These are phyloP conservation scores for Cinara cedri DNA, from an alignment of 2,888 invertebrate species.

Conservation along the genomic window DNA sequence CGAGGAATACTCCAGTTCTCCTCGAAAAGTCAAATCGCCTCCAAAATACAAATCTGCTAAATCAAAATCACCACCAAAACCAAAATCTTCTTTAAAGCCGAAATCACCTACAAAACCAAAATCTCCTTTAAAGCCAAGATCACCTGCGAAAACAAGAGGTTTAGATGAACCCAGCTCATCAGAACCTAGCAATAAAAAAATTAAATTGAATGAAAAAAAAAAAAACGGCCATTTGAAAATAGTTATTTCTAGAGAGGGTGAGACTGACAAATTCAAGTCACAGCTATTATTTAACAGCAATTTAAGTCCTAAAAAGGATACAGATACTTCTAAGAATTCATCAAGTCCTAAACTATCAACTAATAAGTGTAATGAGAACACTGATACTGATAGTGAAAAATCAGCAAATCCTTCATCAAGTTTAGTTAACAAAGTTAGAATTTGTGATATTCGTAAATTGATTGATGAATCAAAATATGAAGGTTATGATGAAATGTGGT, in stretches of 20 bases:
- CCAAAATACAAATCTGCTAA: no score
- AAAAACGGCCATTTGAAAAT: slow-evolving; percentile 23
- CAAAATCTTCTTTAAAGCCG: no score
- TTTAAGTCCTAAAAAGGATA: background rate
- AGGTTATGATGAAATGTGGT: background rate
- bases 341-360: no score
- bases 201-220: background rate
- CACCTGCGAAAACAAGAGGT: no score
- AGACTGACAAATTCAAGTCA: slow-evolving; percentile 40
- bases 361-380: no score
- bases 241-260: slow-evolving; percentile 39
- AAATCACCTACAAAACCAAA: no score
- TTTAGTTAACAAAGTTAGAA: background rate
- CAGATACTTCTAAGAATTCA: background rate
- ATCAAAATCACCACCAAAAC: no score
- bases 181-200: background rate
- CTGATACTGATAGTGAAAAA: background rate
- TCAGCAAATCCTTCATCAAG: background rate
- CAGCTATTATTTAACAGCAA: slow-evolving; percentile 18
- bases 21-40: no score
- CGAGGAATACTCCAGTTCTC: background rate
- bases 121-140: no score
- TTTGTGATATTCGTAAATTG: background rate
- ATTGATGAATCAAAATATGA: background rate
- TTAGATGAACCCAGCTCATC: no score